These are phyloP conservation scores for Microcebus tavaratra DNA, from an alignment of 2,113 vertebrate genomes.

Conservation along the genomic window DNA sequence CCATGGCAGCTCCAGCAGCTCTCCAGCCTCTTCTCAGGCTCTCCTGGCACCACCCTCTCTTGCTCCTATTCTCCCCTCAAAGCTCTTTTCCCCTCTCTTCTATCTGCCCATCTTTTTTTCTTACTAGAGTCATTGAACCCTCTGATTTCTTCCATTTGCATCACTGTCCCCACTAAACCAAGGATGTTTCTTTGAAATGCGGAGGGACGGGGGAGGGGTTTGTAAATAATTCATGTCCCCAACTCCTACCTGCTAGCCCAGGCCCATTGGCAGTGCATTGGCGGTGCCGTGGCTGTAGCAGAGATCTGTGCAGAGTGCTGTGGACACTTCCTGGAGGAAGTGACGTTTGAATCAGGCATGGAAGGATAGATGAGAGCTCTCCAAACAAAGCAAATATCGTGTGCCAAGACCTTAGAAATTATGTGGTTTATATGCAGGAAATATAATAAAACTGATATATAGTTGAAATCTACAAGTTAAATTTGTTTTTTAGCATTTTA, in stretches of 20 bases:
- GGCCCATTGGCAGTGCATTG: not conserved
- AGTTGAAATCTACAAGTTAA: not conserved
- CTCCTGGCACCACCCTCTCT: not conserved
- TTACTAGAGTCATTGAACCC: not conserved
- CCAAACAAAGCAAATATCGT: not conserved
- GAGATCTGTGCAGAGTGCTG: not conserved
- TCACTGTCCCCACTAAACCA: not conserved
- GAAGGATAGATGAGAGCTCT: not conserved
- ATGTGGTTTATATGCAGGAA: not conserved
- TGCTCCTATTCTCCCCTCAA: not conserved
- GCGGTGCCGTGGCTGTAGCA: not conserved
- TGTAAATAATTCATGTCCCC: not conserved
- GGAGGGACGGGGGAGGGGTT: not conserved
- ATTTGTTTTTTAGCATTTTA: slow-evolving; percentile 41
- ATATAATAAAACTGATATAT: not conserved
- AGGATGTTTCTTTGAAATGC: not conserved
- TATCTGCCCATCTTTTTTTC: not conserved
- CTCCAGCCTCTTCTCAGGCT: not conserved
- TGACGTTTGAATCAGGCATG: not conserved
- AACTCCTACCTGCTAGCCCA: not conserved
- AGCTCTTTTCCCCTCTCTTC: not conserved
- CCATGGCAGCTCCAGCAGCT: not conserved
- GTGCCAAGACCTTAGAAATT: not conserved
- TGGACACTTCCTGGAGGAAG: not conserved
- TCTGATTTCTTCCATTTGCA: not conserved